phyloP scores from a whole-genome alignment of 2,113 vertebrate genomes.

The Pagrus major region DNA sequence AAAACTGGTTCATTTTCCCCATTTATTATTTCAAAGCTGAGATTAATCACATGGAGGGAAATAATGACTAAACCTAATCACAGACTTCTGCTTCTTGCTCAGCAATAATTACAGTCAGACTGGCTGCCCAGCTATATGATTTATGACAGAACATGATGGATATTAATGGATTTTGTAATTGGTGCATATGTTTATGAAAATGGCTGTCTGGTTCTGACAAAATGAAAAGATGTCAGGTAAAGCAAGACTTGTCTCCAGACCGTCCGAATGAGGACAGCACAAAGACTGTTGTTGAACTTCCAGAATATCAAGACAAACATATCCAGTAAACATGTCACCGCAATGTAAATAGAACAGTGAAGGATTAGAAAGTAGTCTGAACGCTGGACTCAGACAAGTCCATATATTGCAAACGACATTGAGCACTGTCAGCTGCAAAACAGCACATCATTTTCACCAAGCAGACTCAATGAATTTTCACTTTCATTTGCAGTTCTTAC shows the following conservation, averaged over 20 bases:
- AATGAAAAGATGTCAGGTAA: constrained; percentile 68
- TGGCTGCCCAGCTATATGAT: constrained; percentile 80
- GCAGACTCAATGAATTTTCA: background rate
- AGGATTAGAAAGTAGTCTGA: background rate
- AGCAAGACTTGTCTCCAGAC: constrained; percentile 9
- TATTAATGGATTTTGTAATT: constrained; percentile 88
- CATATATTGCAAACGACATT: background rate
- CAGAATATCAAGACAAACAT: background rate
- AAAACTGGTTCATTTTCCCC: constrained; percentile 76
- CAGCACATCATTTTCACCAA: background rate
- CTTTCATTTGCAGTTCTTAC: background rate
- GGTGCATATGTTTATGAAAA: constrained; percentile 84
- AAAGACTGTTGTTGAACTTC: background rate
- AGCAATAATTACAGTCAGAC: constrained; percentile 84
- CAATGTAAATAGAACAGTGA: background rate
- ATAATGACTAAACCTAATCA: constrained; percentile 85
- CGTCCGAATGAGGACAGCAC: constrained; percentile 9
- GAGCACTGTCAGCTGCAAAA: background rate
- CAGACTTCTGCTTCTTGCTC: constrained; percentile 82
- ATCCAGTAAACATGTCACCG: background rate
- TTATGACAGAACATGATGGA: constrained; percentile 85
- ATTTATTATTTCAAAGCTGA: constrained; percentile 82
- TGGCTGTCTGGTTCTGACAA: constrained; percentile 73
- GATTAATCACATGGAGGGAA: constrained; percentile 80
- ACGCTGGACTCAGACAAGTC: background rate